These are phyloP conservation scores for Styela plicata DNA, from an alignment of 23 tunicate species.

Conservation along the genomic window DNA sequence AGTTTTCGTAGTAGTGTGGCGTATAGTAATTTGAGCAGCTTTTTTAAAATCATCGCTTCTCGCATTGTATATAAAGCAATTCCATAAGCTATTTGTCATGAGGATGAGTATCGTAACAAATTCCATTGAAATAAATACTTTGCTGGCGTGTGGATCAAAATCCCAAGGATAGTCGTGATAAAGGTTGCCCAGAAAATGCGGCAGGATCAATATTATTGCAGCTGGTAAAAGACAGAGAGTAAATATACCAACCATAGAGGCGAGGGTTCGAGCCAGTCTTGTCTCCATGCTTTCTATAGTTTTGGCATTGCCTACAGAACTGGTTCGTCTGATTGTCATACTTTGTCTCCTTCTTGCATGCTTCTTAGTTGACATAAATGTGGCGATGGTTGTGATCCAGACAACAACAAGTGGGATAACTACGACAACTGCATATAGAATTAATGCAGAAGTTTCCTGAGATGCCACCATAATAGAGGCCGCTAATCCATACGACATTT, in stretches of 20 bases:
- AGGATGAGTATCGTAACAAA: conserved; percentile 34
- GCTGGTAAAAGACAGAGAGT: conserved; percentile 56
- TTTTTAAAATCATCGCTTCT: conserved; percentile 46
- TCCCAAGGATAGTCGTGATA: conserved; percentile 5
- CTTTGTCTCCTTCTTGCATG: conserved; percentile 39
- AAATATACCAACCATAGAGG: conserved; percentile 64
- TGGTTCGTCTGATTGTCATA: conserved; percentile 20
- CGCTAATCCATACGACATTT: conserved; percentile 38
- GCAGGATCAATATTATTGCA: background rate
- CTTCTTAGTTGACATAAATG: conserved; percentile 37
- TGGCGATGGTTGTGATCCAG: conserved; percentile 47
- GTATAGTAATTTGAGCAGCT: background rate
- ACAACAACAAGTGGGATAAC: conserved; percentile 44
- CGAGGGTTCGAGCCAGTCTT: conserved; percentile 60
- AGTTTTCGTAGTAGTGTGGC: background rate
- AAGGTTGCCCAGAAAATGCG: background rate
- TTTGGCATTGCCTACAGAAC: background rate
- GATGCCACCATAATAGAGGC: conserved; percentile 37
- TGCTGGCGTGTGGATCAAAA: background rate
- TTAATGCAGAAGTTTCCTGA: conserved; percentile 27
- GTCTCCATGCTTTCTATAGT: conserved; percentile 19
- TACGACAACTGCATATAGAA: conserved; percentile 45
- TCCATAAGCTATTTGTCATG: conserved; percentile 63
- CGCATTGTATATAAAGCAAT: conserved; percentile 48
- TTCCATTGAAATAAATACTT: conserved; percentile 25